A percentile compares a stretch with the other conserved stretches of the same genome.
Evolutionary conservation across 1,140 invertebrate species (phyloP).

Genomic region (Drosophila mojavensis): DNA sequence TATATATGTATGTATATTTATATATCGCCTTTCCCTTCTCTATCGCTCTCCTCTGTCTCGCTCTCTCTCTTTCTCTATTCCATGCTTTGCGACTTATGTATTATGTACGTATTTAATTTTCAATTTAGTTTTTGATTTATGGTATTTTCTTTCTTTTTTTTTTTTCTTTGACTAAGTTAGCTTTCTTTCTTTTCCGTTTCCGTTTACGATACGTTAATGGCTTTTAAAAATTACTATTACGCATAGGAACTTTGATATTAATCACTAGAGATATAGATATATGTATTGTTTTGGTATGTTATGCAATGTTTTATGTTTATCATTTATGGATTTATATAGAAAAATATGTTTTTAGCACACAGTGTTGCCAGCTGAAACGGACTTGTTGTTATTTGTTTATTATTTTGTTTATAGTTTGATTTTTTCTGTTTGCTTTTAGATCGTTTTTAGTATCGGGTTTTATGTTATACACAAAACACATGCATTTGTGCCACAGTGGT

Average conservation of each 20-base stretch:
- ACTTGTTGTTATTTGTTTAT: constrained; percentile 60
- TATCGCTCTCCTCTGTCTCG: constrained; percentile 1
- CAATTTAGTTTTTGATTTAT: not conserved
- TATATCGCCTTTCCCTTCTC: constrained; percentile 1
- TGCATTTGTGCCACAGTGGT: constrained; percentile 12
- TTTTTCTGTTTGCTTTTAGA: constrained; percentile 19
- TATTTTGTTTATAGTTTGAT: constrained; percentile 42
- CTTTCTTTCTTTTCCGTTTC: constrained; percentile 37
- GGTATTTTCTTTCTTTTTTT: constrained; percentile 9
- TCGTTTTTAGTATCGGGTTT: constrained; percentile 36
- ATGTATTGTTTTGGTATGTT: constrained; percentile 44
- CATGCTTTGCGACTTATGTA: constrained; percentile 54
- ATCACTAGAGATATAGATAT: constrained; percentile 79
- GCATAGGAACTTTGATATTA: constrained; percentile 83
- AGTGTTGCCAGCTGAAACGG: constrained; percentile 81
- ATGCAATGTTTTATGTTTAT: constrained; percentile 47
- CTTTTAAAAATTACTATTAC: constrained; percentile 73
- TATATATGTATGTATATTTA: constrained; percentile 42
- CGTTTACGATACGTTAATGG: constrained; percentile 24
- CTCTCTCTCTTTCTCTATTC: not conserved
- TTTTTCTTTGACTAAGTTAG: constrained; percentile 42
- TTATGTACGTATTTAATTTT: constrained; percentile 77
- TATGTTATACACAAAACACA: constrained; percentile 71
- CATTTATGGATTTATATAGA: constrained; percentile 28
- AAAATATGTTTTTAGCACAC: constrained; percentile 58